Evolutionary conservation across 2,888 invertebrate genomes (phyloP).

Genomic region (Synanthedon myopaeformis): DNA sequence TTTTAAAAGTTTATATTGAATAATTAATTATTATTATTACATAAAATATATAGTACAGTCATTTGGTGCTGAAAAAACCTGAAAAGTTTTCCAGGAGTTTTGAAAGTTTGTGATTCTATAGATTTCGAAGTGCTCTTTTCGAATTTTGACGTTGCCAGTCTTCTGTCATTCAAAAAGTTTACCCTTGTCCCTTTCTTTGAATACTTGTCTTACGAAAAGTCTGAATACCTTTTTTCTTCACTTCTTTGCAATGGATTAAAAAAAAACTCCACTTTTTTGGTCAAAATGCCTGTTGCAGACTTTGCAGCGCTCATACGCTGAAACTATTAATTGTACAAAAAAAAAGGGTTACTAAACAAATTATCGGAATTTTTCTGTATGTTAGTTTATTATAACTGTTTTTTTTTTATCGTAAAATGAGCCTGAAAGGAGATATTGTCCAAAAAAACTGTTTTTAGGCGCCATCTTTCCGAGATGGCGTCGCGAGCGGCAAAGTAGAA

Average conservation of each 20-base stretch:
- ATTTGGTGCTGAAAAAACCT: too few species aligned
- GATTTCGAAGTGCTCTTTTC: slow-evolving; percentile 2
- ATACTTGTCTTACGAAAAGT: background rate
- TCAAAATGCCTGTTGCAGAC: background rate
- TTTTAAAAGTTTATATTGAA: too few species aligned
- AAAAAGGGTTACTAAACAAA: background rate
- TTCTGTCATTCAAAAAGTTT: background rate
- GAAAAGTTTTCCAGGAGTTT: background rate
- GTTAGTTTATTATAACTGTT: background rate
- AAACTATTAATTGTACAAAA: background rate
- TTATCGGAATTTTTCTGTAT: background rate
- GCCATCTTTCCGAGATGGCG: too few species aligned
- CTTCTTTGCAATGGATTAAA: background rate
- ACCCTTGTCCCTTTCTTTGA: background rate
- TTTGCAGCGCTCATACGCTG: background rate
- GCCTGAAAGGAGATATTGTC: too few species aligned
- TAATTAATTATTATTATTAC: too few species aligned
- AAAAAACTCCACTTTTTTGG: background rate
- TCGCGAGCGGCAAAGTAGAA: too few species aligned
- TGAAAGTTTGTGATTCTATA: slow-evolving; percentile 2
- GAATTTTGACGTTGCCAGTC: background rate
- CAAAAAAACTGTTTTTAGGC: too few species aligned
- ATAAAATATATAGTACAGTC: too few species aligned
- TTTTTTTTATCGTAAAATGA: too few species aligned
- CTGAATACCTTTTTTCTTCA: background rate